Conservation (phyloP, 2,888 invertebrate species). For the Drosophila mimica region DNA sequence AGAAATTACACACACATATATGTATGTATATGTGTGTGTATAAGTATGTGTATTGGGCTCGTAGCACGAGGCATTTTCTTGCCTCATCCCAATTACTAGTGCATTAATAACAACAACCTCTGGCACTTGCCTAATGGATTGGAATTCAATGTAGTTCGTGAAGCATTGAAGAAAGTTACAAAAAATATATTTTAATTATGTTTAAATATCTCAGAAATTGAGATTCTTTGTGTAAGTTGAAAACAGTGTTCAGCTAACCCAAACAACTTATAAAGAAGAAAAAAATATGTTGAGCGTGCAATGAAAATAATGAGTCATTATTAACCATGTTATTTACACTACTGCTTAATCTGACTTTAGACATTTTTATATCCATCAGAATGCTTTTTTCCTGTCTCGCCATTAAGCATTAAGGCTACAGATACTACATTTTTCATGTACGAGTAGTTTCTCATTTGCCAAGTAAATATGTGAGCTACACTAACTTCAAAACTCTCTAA, state of each 20-base stretch:
- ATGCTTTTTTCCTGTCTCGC: background rate
- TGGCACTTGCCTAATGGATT: constrained; percentile 30
- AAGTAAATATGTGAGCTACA: background rate
- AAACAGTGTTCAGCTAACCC: background rate
- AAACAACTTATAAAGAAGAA: background rate
- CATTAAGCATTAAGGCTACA: background rate
- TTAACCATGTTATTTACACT: background rate
- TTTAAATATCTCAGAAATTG: constrained; percentile 14
- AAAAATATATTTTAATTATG: constrained; percentile 5
- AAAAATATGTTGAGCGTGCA: background rate
- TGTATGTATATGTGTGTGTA: background rate
- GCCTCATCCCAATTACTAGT: constrained; percentile 3
- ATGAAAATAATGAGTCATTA: background rate
- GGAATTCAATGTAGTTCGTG: constrained; percentile 38
- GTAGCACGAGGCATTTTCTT: constrained; percentile 15
- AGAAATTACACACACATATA: constrained; percentile 31
- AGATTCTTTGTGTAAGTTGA: constrained; percentile 11
- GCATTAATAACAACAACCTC: constrained; percentile 5
- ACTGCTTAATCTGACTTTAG: background rate
- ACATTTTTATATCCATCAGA: background rate
- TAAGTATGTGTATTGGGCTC: constrained; percentile 17
- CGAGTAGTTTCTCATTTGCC: background rate
- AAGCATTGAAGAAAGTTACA: constrained; percentile 36
- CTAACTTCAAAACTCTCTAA: background rate
- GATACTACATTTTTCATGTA: background rate